Conservation (phyloP, 2,113 vertebrate species). For the Amblyopsis rosae region DNA sequence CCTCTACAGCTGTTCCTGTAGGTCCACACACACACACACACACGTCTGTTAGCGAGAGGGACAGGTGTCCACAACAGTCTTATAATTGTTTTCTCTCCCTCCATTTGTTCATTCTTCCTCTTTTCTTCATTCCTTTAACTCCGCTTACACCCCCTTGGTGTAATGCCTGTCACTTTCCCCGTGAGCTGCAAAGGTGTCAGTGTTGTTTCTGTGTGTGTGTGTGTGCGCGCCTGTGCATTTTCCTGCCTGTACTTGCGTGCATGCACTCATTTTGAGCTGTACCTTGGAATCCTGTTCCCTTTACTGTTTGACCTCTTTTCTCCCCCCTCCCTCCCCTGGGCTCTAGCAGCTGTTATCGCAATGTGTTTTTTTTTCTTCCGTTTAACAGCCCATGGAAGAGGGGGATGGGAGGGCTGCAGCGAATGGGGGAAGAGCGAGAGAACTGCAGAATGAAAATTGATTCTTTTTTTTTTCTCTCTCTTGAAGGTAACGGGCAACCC, state of each 20-base stretch:
- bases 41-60: constrained; percentile 59
- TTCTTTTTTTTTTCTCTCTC: neutral
- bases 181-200: constrained; percentile 41
- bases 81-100: constrained; percentile 1
- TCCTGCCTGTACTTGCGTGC: constrained; percentile 2
- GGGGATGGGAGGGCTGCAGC: constrained; percentile 44
- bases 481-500: constrained; percentile 55
- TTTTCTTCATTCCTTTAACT: constrained; percentile 10
- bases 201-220: constrained; percentile 4
- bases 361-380: constrained; percentile 71
- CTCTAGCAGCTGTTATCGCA: constrained; percentile 80
- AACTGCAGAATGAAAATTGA: constrained; percentile 60
- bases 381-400: constrained; percentile 73
- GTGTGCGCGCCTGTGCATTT: neutral
- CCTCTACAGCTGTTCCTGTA: constrained; percentile 67
- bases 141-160: too few species aligned
- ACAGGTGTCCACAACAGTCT: constrained; percentile 72
- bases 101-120: constrained; percentile 4
- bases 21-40: constrained; percentile 21
- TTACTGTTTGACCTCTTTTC: constrained; percentile 80
- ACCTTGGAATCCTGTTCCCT: constrained; percentile 74
- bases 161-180: constrained; percentile 43
- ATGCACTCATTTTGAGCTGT: constrained; percentile 53
- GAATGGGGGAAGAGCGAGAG: constrained; percentile 27
- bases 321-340: constrained; percentile 68